Base-by-base conservation (phyloP, 2,888 invertebrate species). In the Drosophila nigritarsus region DNA sequence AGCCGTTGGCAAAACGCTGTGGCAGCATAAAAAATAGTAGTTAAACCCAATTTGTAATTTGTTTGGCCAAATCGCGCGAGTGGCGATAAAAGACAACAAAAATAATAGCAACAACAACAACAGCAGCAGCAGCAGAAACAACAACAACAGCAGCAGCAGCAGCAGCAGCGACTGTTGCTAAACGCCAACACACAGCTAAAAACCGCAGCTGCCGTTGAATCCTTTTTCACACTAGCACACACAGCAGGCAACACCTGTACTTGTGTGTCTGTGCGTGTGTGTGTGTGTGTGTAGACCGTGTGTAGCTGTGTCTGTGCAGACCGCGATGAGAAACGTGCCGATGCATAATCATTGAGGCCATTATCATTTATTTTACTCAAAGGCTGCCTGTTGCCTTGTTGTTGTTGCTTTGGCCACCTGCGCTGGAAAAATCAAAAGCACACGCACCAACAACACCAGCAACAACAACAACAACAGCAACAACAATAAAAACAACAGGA, bases 241-340 rank as follows among this genome's bases (percentile, higher is more conserved):
- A 75, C 58, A 56, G 55, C 65, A 65, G 48, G 50, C 63, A 63
- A 51, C 71, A 75, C 65, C 59, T 71, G 53, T 69, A 54, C 34
- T n/a, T 71, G 24, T 60, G 32, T 42, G 55, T 38, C 11, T n/a
- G 15, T 32, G 36, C 36, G 27, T 53, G 42, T 55, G 36, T 65
- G 48, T 69, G 68, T 69, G 40, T 66, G 49, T 65, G 55, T 67
- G 8, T 63, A 24, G n/a, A n/a, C 7, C n/a, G 13, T 34, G 38
- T 54, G 30, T 49, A 20, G 20, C 20, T 45, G 45, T 49, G 42
- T 61, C 51, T 61, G 71, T 77, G 78, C 67, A 65, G 71, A 68
- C 77, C 82, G 77, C 85, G 85, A 87, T 87, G 87, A 83, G 87
- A 87, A 91, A 91, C 91, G 91, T 91, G 91, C 91, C 91, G 91